Conservation (phyloP, 1,140 invertebrate species). For the Calephelis virginiensis region DNA sequence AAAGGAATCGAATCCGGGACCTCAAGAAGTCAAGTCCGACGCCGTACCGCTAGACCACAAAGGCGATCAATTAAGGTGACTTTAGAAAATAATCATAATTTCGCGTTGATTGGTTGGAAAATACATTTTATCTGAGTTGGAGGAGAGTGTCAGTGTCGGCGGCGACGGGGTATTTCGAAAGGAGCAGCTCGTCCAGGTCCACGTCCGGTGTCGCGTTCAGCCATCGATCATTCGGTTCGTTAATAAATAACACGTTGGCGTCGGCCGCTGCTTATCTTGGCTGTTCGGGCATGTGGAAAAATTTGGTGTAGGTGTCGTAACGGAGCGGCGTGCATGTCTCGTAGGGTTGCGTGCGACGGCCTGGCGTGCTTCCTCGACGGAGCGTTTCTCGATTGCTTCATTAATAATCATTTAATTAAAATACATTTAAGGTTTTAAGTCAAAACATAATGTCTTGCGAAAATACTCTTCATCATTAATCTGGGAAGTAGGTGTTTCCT, state of each 20-base stretch:
- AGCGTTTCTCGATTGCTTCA: constrained; percentile 52
- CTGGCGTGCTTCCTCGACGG: constrained; percentile 57
- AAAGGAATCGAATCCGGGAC: too few relatives aligned
- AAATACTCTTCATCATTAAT: background rate
- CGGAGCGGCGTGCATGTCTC: constrained; percentile 70
- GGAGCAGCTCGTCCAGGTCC: constrained; percentile 61
- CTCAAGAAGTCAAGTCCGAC: too few relatives aligned
- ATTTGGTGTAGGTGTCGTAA: constrained; percentile 77
- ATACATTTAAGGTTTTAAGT: constrained; percentile 24
- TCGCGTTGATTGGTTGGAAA: background rate
- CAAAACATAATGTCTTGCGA: constrained; percentile 5
- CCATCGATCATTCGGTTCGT: constrained; percentile 78
- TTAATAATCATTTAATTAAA: constrained; percentile 72
- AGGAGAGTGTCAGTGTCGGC: constrained; percentile 37
- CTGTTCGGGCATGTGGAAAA: constrained; percentile 76
- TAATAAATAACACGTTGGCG: constrained; percentile 77
- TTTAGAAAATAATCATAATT: constrained; percentile 1
- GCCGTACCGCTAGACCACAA: too few relatives aligned
- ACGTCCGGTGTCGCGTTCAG: constrained; percentile 73
- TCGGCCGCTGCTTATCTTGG: constrained; percentile 71
- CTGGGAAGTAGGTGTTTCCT: background rate
- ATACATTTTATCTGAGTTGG: constrained; percentile 43
- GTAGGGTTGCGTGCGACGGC: constrained; percentile 66
- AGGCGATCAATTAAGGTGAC: background rate
- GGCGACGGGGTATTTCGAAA: constrained; percentile 70